Evolutionary conservation across 1,140 invertebrate genomes (phyloP).

Genomic region (Heliothis subflexa): DNA sequence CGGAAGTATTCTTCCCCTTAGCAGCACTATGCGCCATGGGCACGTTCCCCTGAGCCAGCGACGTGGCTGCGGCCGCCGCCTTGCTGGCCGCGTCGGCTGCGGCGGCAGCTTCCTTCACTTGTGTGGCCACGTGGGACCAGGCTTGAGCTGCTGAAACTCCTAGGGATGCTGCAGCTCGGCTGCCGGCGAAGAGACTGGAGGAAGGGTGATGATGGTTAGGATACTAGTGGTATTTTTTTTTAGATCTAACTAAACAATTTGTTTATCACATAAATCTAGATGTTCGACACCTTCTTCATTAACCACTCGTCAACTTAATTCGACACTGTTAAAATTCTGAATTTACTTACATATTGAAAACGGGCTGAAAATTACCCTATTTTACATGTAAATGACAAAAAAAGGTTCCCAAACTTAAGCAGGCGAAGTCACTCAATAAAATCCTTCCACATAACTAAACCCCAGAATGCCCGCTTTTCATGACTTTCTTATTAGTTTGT

Average conservation of each 20-base stretch:
- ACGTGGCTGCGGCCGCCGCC: conserved; percentile 75
- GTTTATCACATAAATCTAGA: no score
- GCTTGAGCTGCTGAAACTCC: conserved; percentile 93
- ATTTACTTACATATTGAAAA: no score
- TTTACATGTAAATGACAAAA: no score
- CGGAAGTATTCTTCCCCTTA: conserved; percentile 57
- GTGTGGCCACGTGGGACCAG: conserved; percentile 92
- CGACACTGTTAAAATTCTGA: no score
- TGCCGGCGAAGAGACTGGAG: conserved; percentile 89
- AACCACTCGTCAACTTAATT: no score
- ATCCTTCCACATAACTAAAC: not conserved
- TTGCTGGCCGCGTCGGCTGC: conserved; percentile 71
- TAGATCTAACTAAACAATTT: no score
- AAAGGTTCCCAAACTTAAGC: no score
- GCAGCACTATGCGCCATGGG: conserved; percentile 62
- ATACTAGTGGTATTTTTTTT: no score
- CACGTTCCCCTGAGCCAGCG: conserved; percentile 62
- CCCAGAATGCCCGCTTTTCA: not conserved
- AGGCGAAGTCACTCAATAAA: not conserved
- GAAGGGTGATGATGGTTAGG: not conserved
- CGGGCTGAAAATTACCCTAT: no score
- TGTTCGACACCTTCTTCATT: no score
- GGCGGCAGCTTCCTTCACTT: conserved; percentile 88
- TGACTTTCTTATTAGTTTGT: not conserved
- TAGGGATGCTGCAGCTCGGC: conserved; percentile 89